A percentile compares a stretch with the other conserved stretches of the same genome.
Conservation (phyloP, 2,113 vertebrate genomes). For the Rattus norvegicus region GRCr8 NC_086035.1:7615001-7615500, state of each 20-base stretch:
- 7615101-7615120: background rate
- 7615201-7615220: background rate
- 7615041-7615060: background rate
- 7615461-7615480: background rate
- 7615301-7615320: background rate
- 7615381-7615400: too few species aligned
- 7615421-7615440: too few species aligned
- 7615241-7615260: background rate
- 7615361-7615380: too few species aligned
- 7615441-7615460: background rate
- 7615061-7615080: background rate
- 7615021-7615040: background rate
- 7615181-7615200: background rate
- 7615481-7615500: background rate
- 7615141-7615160: background rate
- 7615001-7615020: too few species aligned
- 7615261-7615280: background rate
- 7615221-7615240: background rate
- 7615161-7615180: background rate
- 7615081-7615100: background rate
- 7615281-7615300: too few species aligned
- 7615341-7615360: too few species aligned
- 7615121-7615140: background rate
- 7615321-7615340: background rate
- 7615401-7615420: too few species aligned